Base-by-base conservation (phyloP, 2,888 invertebrate genomes). In the Leucophenga montana region DNA sequence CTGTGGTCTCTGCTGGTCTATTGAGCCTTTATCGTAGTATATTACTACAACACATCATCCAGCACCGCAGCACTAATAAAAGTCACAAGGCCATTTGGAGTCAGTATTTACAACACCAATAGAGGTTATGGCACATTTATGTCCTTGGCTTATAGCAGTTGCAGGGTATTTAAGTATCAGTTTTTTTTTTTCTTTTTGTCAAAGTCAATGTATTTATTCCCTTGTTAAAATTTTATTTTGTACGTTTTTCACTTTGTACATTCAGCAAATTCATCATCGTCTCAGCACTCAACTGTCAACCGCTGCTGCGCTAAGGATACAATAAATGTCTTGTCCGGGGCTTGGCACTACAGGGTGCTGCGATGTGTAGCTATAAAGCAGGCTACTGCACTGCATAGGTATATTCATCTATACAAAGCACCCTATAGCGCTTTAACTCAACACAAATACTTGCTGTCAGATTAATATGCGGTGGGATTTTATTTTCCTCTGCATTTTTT, bases 261-360 rank as follows among this genome's bases (percentile, higher is more conserved):
- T 16, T 68, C 39, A 20, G 53, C 79, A 77, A 82, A 82, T 82
- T 82, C 82, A 82, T 82, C 82, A 82, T 84, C 83, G 78, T 82
- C 83, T 82, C 83, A 78, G 77, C 83, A 77, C 83, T 79, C 82
- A 78, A 78, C 83, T 82, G 84, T 79, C 82, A 84, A 73, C 75
- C 79, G 78, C 48, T 64, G 62, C 27, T 64, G 48, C 80, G 72
- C 82, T 82, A 83, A 82, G 80, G 82, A 82, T 82, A 82, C 81
- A 82, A 82, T 82, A 83, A 82, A 82, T 82, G 81, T 82, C 80
- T 80, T 82, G 83, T 78, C 78, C 73, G 81, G 81, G 83, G 20
- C 20, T 64, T 44, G 71, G 75, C 71, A 27, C 39, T 66, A 39
- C 71, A 75, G 68, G 71, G 74, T 50, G 67, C 71, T 73, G 75